A percentile compares a stretch with the other conserved stretches of the same genome.
Conservation (phyloP, 2,113 vertebrate genomes). For the Cnemophilus loriae region DNA sequence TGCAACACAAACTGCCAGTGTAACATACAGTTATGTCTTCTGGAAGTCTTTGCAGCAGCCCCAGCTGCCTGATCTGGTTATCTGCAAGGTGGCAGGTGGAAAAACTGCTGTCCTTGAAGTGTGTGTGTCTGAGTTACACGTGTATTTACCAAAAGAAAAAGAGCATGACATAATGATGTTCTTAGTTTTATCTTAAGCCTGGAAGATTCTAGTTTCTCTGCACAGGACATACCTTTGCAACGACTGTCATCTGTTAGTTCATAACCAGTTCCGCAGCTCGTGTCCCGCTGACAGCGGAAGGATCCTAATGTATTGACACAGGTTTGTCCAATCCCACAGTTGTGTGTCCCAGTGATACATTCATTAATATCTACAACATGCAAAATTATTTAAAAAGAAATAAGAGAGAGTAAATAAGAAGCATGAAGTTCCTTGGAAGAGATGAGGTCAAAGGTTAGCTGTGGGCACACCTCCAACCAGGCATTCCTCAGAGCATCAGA, state of each 20-base stretch:
- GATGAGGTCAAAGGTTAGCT: neutral
- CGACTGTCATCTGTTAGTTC: slow-evolving; percentile 90
- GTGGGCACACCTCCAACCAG: neutral
- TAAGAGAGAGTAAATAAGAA: neutral
- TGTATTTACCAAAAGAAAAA: neutral
- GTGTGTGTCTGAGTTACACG: accelerated
- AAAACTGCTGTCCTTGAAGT: neutral
- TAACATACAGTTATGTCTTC: neutral
- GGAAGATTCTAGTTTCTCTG: neutral
- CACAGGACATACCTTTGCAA: slow-evolving; percentile 82
- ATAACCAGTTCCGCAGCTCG: slow-evolving; percentile 95
- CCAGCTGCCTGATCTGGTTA: neutral
- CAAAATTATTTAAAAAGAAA: neutral
- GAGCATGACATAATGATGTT: neutral
- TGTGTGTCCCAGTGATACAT: slow-evolving; percentile 82
- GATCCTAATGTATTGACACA: slow-evolving; percentile 90
- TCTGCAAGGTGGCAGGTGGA: neutral
- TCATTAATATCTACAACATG: slow-evolving; percentile 87
- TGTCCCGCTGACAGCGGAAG: slow-evolving; percentile 91
- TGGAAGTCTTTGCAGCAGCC: neutral
- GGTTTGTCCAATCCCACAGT: slow-evolving; percentile 83
- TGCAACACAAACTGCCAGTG: neutral
- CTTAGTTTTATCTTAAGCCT: neutral
- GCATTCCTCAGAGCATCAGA: neutral
- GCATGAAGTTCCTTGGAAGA: neutral